These are phyloP conservation scores for Syngnathus acus DNA, from an alignment of 2,797 vertebrate species.

Conservation along the genomic window DNA sequence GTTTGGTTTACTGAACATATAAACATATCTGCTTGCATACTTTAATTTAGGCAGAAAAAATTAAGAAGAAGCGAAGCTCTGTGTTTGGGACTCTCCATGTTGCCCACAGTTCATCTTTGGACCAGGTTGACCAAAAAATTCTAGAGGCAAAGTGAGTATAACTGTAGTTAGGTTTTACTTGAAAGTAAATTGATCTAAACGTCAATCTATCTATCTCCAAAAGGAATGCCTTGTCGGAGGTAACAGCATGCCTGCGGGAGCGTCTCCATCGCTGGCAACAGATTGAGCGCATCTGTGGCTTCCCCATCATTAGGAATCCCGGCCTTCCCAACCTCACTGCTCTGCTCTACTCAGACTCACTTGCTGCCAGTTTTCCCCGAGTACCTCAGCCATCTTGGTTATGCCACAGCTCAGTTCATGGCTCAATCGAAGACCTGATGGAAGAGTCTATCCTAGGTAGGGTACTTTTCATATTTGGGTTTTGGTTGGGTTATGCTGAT, in stretches of 20 bases:
- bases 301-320: constrained; percentile 87
- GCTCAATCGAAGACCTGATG: constrained; percentile 82
- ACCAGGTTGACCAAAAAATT: constrained; percentile 97
- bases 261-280: constrained; percentile 96
- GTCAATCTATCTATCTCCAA: constrained; percentile 1
- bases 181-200: constrained; percentile 3
- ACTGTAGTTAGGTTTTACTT: background rate
- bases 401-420: constrained; percentile 50
- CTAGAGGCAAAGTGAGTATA: constrained; percentile 90
- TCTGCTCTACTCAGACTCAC: constrained; percentile 87
- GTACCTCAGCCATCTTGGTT: constrained; percentile 77
- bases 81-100: constrained; percentile 92
- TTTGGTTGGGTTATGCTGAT: constrained; percentile 3
- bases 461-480: background rate
- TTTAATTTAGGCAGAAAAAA: constrained; percentile 84
- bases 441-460: constrained; percentile 80
- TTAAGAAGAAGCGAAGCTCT: constrained; percentile 96
- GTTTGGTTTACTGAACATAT: no score
- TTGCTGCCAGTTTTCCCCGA: constrained; percentile 79
- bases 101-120: constrained; percentile 92
- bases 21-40: background rate
- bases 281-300: constrained; percentile 90
- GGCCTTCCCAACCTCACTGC: constrained; percentile 85
- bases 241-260: constrained; percentile 89
- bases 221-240: constrained; percentile 88